A percentile compares a stretch with the other conserved stretches of the same genome.
Conservation (phyloP, 2,113 vertebrate genomes). For the Hyperoodon ampullatus region DNA sequence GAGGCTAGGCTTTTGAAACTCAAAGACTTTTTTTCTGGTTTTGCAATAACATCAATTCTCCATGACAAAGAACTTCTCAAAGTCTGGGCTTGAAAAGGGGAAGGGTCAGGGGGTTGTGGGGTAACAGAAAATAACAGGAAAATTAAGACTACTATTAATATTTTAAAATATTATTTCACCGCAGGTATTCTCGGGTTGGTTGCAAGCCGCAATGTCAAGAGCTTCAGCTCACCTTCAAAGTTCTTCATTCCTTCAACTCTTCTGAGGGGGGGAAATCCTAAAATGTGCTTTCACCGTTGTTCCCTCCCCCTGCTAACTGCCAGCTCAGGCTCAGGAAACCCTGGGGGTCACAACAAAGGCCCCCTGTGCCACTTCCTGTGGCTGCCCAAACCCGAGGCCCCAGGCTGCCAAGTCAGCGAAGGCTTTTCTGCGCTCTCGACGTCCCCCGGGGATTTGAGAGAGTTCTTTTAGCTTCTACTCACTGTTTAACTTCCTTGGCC, state of each 20-base stretch:
- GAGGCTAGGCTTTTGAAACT: conserved; percentile 1
- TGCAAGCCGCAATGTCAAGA: background rate
- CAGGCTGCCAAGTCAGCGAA: background rate
- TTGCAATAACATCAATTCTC: conserved; percentile 13
- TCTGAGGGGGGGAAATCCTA: background rate
- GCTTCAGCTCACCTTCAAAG: background rate
- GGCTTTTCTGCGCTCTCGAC: background rate
- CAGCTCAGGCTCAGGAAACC: background rate
- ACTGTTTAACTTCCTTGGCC: background rate
- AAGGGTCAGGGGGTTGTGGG: background rate
- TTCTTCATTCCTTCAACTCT: background rate
- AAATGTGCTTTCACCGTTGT: background rate
- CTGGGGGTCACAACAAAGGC: background rate
- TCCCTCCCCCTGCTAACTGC: background rate
- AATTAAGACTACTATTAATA: background rate
- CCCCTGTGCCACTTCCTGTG: accelerated
- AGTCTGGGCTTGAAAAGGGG: background rate
- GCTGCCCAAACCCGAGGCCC: background rate
- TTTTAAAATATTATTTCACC: background rate
- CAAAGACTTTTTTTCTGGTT: background rate
- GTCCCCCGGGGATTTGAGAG: background rate
- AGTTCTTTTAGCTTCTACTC: background rate
- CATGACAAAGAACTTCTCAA: background rate
- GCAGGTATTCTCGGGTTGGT: background rate
- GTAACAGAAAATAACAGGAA: background rate